phyloP scores from a whole-genome alignment of 2,888 invertebrate species.

The Lydus trimaculatus region DNA sequence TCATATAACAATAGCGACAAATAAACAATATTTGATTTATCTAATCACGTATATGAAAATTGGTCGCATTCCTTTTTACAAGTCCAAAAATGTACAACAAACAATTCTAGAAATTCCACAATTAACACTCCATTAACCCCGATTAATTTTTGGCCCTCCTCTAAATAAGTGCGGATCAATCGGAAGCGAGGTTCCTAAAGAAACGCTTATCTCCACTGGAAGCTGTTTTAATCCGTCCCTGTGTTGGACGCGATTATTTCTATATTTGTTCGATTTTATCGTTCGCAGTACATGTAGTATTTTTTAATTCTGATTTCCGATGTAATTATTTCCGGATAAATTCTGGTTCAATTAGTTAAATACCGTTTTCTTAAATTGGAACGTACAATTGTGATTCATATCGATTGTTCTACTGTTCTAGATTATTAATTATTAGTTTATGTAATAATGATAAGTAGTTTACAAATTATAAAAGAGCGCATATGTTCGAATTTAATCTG shows the following conservation, averaged over 20 bases:
- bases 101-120: not conserved
- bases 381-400: not conserved
- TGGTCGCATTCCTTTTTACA: not conserved
- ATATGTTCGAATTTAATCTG: too few relatives aligned
- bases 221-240: too few relatives aligned
- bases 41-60: not conserved
- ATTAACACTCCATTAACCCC: not conserved
- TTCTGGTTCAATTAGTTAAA: not conserved
- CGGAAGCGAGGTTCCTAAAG: not conserved
- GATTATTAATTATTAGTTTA: not conserved
- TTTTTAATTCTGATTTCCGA: not conserved
- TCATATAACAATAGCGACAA: not conserved
- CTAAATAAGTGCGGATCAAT: too few relatives aligned
- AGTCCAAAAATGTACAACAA: not conserved
- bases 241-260: too few relatives aligned
- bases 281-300: too few relatives aligned
- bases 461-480: too few relatives aligned
- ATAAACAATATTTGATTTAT: constrained; percentile 3
- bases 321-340: not conserved
- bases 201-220: too few relatives aligned
- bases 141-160: not conserved
- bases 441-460: not conserved
- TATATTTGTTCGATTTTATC: too few relatives aligned
- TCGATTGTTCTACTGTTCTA: not conserved
- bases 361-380: not conserved